Base-by-base conservation (phyloP, 2,797 vertebrate genomes). In the Myripristis jacobus region DNA sequence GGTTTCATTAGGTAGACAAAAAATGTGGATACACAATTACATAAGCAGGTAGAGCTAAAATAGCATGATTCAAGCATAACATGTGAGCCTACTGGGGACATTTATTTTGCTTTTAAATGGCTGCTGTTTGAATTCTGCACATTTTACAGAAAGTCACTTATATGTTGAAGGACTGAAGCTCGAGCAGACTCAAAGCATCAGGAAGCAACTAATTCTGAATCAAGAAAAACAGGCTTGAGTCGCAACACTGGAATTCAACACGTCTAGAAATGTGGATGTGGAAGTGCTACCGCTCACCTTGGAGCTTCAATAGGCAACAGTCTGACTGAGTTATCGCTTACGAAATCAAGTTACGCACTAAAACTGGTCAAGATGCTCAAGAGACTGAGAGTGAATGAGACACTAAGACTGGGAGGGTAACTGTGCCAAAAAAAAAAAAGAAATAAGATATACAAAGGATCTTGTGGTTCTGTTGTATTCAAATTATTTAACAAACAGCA, bases 1-100 rank as follows among this genome's bases (percentile, higher is more conserved):
- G 13, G 18, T 47, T 71, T 69, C 60, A 66, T 78, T 66, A 34
- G 31, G 59, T 19, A 70, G 31, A 68, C 29, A 70, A 9, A 27
- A 25, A 41, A 56, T 3, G 2, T 7, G 46, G 12, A 57, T 2
- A 75, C 57, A 18, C 36, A 56, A 24, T 1, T 9, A 10, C 19
- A 58, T 21, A 46, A 27, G 54, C 4, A 1, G 53, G 25, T 15
- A 41, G 51, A 50, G 19, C 25, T 15, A 44, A 44, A 34, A 11
- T 11, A 38, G 25, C 57, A 48, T 0, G 13, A 3, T 16, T 13
- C 11, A 21, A 25, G 18, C 27, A 62, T n/a, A 10, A 3, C 6
- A 63, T 18, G 1, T 31, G 2, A 57, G 0, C 24, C 31, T 18
- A 48, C 34, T 25, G n/a, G 34, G 38, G 13, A n/a, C n/a, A n/a